A percentile compares a stretch with the other conserved stretches of the same genome.
Evolutionary conservation across 2,797 vertebrate genomes (phyloP).

Genomic region (Intellagama lesueurii): DNA sequence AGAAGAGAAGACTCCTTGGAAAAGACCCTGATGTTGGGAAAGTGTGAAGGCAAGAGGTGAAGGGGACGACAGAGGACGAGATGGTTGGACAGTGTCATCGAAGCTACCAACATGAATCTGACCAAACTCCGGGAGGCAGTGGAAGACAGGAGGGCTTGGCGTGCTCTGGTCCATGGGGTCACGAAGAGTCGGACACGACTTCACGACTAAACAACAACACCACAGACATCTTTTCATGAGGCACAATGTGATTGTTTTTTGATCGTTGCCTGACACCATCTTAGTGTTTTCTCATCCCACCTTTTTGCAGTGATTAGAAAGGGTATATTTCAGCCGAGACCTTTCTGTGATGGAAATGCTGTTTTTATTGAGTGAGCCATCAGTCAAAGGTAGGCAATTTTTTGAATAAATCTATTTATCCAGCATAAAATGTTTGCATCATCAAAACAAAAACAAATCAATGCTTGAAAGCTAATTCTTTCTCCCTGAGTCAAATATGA

Average conservation of each 20-base stretch:
- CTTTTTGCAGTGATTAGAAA: not conserved
- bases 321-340: not conserved
- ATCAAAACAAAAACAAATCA: constrained; percentile 34
- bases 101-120: no score
- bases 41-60: no score
- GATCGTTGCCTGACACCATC: not conserved
- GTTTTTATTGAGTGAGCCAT: not conserved
- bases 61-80: no score
- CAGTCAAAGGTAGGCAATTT: constrained; percentile 30
- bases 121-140: no score
- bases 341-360: constrained; percentile 14
- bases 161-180: no score
- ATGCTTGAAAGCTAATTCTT: constrained; percentile 34
- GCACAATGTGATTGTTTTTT: not conserved
- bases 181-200: no score
- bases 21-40: no score
- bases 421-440: constrained; percentile 26
- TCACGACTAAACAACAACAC: no score
- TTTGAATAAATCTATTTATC: constrained; percentile 13
- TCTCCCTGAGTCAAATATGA: constrained; percentile 20
- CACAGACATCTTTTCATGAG: not conserved
- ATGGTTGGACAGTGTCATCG: no score
- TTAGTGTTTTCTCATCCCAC: not conserved
- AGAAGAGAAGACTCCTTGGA: no score
- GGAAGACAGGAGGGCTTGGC: no score